These are phyloP conservation scores for Lycia hirtaria DNA, from an alignment of 2,888 invertebrate species.

Conservation along the genomic window DNA sequence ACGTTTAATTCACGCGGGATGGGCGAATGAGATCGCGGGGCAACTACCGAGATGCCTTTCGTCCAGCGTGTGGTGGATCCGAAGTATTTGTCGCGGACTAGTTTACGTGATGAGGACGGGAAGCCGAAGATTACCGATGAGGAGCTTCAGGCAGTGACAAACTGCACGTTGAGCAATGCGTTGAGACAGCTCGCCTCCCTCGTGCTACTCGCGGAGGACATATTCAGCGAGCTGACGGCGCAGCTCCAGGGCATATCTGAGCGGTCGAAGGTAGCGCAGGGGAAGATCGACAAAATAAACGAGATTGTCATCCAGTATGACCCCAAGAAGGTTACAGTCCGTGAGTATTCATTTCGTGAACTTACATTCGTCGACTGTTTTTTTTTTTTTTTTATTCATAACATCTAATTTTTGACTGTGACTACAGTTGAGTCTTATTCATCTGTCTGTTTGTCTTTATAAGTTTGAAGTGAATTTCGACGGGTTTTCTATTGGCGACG, in stretches of 20 bases:
- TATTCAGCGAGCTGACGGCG: slow-evolving; percentile 92
- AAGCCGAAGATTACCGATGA: slow-evolving; percentile 87
- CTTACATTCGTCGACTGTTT: neutral
- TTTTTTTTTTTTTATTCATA: neutral
- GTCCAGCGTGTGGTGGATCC: slow-evolving; percentile 94
- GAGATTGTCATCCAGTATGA: slow-evolving; percentile 90
- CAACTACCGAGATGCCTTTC: slow-evolving; percentile 91
- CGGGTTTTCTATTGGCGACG: too few species aligned
- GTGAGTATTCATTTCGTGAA: slow-evolving; percentile 87
- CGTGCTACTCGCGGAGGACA: slow-evolving; percentile 93
- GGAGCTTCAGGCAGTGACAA: slow-evolving; percentile 94
- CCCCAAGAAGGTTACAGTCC: slow-evolving; percentile 96
- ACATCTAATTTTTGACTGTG: too few species aligned
- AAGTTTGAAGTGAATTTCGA: too few species aligned
- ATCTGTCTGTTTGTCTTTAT: too few species aligned
- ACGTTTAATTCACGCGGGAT: slow-evolving; percentile 78
- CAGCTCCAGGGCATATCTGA: slow-evolving; percentile 91
- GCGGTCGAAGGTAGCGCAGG: slow-evolving; percentile 89
- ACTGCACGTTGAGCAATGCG: slow-evolving; percentile 93
- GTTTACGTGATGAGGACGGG: slow-evolving; percentile 86
- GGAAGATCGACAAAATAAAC: slow-evolving; percentile 89
- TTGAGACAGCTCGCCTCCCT: slow-evolving; percentile 94
- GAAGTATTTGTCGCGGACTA: slow-evolving; percentile 90
- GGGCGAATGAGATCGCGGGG: slow-evolving; percentile 76
- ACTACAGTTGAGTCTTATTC: too few species aligned